These are phyloP conservation scores for Scelioninae gen. 1 DNA, from an alignment of 2,888 invertebrate species.

Conservation along the genomic window DNA sequence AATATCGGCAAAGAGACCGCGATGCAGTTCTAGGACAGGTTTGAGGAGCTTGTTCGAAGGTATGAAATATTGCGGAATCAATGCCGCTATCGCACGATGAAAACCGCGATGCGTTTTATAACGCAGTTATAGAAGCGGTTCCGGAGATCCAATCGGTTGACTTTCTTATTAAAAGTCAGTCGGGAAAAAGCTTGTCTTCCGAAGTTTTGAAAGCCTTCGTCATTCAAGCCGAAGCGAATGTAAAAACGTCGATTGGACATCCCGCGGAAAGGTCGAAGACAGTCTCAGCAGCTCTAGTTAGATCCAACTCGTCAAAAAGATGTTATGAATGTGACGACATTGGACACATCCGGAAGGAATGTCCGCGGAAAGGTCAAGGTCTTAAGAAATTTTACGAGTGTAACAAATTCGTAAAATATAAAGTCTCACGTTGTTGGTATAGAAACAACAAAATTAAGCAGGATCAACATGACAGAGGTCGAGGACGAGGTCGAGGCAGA, in stretches of 20 bases:
- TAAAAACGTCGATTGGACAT: background rate
- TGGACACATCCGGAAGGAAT: background rate
- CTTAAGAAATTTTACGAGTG: slow-evolving; percentile 14
- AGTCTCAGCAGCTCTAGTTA: background rate
- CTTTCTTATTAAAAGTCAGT: slow-evolving; percentile 36
- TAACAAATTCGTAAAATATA: slow-evolving; percentile 5
- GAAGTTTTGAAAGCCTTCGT: slow-evolving; percentile 42
- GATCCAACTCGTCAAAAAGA: background rate
- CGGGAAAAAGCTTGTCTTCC: slow-evolving; percentile 29
- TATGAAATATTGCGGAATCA: slow-evolving; percentile 27
- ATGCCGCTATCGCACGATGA: background rate
- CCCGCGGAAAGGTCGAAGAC: background rate
- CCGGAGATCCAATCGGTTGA: slow-evolving; percentile 35
- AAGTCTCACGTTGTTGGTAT: background rate
- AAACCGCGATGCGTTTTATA: background rate
- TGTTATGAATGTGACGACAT: slow-evolving; percentile 15
- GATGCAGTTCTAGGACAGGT: slow-evolving; percentile 59
- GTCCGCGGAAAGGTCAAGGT: slow-evolving; percentile 15
- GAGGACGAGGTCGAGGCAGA: background rate
- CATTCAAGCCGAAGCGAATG: slow-evolving; percentile 28
- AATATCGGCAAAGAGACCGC: slow-evolving; percentile 39
- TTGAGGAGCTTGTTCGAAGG: slow-evolving; percentile 60
- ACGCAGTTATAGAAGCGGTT: slow-evolving; percentile 3
- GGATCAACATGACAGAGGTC: too few relatives aligned
- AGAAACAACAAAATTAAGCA: too few relatives aligned